Base-by-base conservation (phyloP, 2,113 vertebrate species). In the Oryzias javanicus region DNA sequence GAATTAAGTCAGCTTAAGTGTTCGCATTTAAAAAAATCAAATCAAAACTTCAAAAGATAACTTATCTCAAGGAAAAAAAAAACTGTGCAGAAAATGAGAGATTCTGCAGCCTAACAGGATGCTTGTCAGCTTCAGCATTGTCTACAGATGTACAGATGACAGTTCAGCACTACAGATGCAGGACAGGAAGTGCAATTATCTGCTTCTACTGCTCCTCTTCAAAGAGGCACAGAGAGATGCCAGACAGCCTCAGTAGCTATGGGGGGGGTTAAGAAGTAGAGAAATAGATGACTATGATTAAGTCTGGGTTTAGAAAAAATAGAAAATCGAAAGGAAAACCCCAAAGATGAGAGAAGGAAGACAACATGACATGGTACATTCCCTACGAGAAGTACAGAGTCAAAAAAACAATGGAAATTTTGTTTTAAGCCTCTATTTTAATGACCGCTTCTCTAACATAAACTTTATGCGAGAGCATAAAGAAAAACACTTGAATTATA, bases 121-220 rank as follows among this genome's bases (percentile, higher is more conserved):
- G 61, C 63, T 78, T 70, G 66, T 80, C 49, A 63, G 62, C 42
- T 56, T 58, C 53, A 65, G 74, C 50, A 0, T 60, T 60, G 67
- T 60, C 66, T 75, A 41, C 81, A 78, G 67, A 75, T 81, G 67
- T 75, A 61, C 25, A 65, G 71, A 80, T 84, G 76, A 86, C 76
- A 81, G 81, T 80, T 79, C 73, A 74, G 67, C 63, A 80, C 70
- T 60, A 62, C 66, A 76, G 78, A 84, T 56, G 64, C 83, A 78
- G 83, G 85, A 86, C 86, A 87, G 81, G 83, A 88, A 88, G 88
- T 77, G 78, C 82, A 85, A 89, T 90, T 89, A 88, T 86, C 81
- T 85, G 81, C 88, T 78, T 67, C 74, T 76, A 63, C 75, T 78
- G 74, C 71, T 85, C 70, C 64, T 75, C 79, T 83, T 80, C 76